Evolutionary conservation across 2,888 invertebrate genomes (phyloP), one percentile per base, ranked within the genome.

Genomic region (Agriopis aurantiaria): DNA sequence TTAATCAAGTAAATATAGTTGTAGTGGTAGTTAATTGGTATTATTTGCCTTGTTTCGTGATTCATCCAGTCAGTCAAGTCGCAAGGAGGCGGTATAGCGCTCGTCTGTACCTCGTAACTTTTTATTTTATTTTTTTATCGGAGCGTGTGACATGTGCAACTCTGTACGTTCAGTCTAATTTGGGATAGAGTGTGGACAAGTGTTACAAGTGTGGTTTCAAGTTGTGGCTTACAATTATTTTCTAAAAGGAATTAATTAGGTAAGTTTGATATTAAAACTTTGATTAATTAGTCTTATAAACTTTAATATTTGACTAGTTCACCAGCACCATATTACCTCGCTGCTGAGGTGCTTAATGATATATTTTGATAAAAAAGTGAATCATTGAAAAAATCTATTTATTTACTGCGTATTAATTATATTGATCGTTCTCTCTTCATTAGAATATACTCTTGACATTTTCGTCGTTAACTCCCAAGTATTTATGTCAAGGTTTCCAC

Each of bases 41-140:
- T 87, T 91, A 92, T 92, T 92, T 89, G 91, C 91, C 87, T 88
- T 85, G 87, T 90, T 70, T 89, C 82, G 88, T 93, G 92, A 92
- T 86, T 93, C 92, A 92, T 86, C 82, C 83, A 82, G 88, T 83
- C 90, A 91, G 92, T 91, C 81, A 85, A 82, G 86, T 84, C 83
- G 85, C 84, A 81, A 83, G 79, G 85, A 82, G 85, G 81, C 84
- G 83, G 85, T 82, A 81, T 81, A 81, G 73, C 83, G 89, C 85
- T 80, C 87, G 87, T 77, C 80, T 82, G 82, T 83, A 80, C 81
- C 81, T 77, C 69, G 17, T 78, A 82, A 79, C 75, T 80, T 84
- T 70, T 62, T 49, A 58, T 68, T 81, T 82, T 78, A 73, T 84
- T 84, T 85, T 87, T 85, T 82, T 77, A 80, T 77, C 82, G 76